Evolutionary conservation across 2,797 vertebrate genomes (phyloP), one percentile per base, ranked within the genome.

Genomic region (Dermochelys coriacea): DNA sequence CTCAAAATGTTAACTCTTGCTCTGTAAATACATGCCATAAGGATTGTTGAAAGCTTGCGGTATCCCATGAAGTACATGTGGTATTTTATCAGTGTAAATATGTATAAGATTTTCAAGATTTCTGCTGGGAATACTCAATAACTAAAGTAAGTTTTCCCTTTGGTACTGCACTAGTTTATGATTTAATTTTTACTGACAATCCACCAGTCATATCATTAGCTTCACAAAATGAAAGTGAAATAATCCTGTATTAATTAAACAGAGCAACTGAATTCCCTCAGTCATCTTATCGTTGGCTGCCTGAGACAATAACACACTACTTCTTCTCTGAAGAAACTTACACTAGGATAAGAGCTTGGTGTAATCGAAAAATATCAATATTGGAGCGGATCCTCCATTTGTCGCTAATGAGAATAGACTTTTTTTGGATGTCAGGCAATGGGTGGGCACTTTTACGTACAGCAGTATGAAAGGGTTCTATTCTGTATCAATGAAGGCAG

Each of bases 141-240:
- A 96, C 98, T 88, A 93, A 96, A 97, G 95, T 97, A 96, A 95
- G 90, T 97, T 98, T 98, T 98, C 98, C 98, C 97, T 96, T 95
- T 97, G 97, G 97, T 97, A 93, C 86, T 96, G 94, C 94, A 97
- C 89, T 97, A 98, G 98, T 98, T 98, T 98, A 98, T 98, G 97
- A 98, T 98, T 98, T 98, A 98, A 98, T 98, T 98, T 98, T 98
- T 98, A 96, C 97, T 98, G 98, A 98, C 98, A 98, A 98, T 98
- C 97, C 96, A 94, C 97, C 94, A 95, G 97, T 98, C 97, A 93
- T 98, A 97, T 98, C 98, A 98, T 98, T 98, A 98, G 96, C 97
- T 96, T 96, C 97, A 96, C 97, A 98, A 98, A 98, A 98, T 97
- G 97, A 98, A 98, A 98, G 97, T 97, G 98, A 98, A 98, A 98